These are phyloP conservation scores for Pangasius djambal DNA, from an alignment of 2,797 vertebrate species.

Conservation along the genomic window DNA sequence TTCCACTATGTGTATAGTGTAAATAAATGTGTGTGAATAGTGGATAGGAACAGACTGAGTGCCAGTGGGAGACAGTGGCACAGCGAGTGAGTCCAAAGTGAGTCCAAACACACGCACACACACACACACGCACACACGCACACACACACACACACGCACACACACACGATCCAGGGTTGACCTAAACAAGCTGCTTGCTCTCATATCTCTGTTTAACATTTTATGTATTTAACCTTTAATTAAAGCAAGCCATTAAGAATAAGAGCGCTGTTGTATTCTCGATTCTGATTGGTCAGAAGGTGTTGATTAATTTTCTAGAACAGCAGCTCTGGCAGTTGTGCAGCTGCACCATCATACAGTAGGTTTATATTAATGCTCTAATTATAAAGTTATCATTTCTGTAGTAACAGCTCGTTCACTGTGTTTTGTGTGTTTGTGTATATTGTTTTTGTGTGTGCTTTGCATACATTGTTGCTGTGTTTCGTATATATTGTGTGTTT, in stretches of 20 bases:
- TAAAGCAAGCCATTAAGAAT: not conserved
- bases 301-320: not conserved
- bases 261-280: not conserved
- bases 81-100: not conserved
- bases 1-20: not conserved
- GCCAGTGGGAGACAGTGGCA: conserved; percentile 34
- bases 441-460: too few species aligned
- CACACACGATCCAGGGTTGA: not conserved
- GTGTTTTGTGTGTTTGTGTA: too few species aligned
- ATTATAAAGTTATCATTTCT: not conserved
- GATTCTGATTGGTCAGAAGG: not conserved
- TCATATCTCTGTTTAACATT: conserved; percentile 6
- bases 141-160: not conserved
- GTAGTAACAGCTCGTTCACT: not conserved
- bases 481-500: too few species aligned
- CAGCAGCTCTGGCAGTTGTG: not conserved
- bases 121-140: conserved; percentile 14
- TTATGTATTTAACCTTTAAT: conserved; percentile 22
- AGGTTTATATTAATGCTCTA: not conserved
- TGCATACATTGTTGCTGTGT: too few species aligned
- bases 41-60: conserved; percentile 9
- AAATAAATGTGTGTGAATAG: conserved; percentile 19
- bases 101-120: conserved; percentile 14
- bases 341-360: too few species aligned
- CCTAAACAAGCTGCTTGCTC: conserved; percentile 10